Evolutionary conservation across 2,113 vertebrate species (phyloP), one percentile per base, ranked within the genome.

Genomic region (Gadus chalcogrammus): DNA sequence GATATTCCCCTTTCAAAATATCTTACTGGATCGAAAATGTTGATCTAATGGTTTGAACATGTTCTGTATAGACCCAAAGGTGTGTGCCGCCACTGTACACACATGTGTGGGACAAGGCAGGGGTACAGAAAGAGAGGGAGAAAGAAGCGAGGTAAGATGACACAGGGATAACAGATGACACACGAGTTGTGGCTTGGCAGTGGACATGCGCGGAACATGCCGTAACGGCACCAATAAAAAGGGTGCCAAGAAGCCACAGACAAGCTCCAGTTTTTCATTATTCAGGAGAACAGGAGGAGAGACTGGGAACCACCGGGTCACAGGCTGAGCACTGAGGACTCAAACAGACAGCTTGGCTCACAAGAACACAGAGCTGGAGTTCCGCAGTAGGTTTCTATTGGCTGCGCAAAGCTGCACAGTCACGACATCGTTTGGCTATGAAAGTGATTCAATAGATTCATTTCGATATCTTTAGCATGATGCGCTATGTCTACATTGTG

Each of bases 241-340:
- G 72, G 42, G 42, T 71, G 72, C 61, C 2, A 85, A 28, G 15
- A 31, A 72, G 68, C 71, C 73, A 35, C 76, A 67, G 67, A 70
- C 58, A 75, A 80, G 76, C 22, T 65, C 42, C 67, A 74, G 79
- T 80, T 77, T 48, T 92, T 83, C 82, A 87, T 92, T 92, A 93
- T 93, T 92, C 85, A 93, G 78, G 87, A 86, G 86, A 91, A 90
- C 78, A 85, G 77, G 85, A 91, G 88, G 84, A 88, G 88, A 82
- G 59, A 76, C 78, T 65, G 66, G 83, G 80, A 85, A 83, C 73
- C 77, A 72, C 65, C 65, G 64, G 71, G 82, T 78, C 81, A 86
- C 76, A 71, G 59, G 42, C 42, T 48, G 42, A 48, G 42, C 42
- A 48, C 20, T 20, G 42, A 48, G 42, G 8, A 48, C 9, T 13